Conservation (phyloP, 2,888 invertebrate species). For the Xanthorhoe designata region DNA sequence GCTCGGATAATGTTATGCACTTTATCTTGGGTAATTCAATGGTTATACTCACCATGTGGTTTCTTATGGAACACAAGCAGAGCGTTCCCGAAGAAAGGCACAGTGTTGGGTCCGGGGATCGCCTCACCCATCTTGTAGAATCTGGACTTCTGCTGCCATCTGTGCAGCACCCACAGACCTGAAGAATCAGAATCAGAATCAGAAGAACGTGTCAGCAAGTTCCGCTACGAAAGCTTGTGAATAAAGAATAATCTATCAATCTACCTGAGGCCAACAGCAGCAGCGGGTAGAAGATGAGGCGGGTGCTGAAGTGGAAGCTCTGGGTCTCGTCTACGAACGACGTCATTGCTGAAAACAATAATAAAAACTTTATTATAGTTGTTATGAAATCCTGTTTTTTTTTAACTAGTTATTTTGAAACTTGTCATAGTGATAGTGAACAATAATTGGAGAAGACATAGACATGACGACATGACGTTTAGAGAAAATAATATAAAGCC, state of each 20-base stretch:
- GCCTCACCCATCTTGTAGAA: conserved; percentile 87
- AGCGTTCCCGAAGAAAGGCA: conserved; percentile 90
- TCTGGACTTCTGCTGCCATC: conserved; percentile 81
- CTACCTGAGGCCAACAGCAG: conserved; percentile 52
- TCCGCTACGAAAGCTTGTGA: too few species aligned
- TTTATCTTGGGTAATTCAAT: neutral
- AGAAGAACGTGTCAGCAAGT: too few species aligned
- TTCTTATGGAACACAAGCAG: conserved; percentile 87
- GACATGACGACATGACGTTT: too few species aligned
- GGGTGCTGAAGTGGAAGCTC: conserved; percentile 40
- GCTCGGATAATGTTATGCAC: too few species aligned
- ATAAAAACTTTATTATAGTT: too few species aligned
- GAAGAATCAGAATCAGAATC: too few species aligned
- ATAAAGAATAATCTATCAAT: too few species aligned
- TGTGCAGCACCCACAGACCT: conserved; percentile 66
- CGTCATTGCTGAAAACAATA: conserved; percentile 51
- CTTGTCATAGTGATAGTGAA: too few species aligned
- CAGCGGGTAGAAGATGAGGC: conserved; percentile 60
- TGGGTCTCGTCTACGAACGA: conserved; percentile 47
- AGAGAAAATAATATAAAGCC: too few species aligned
- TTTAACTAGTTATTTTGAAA: too few species aligned
- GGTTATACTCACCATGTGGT: conserved; percentile 81
- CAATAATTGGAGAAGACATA: too few species aligned
- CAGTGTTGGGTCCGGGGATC: conserved; percentile 88
- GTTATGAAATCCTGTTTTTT: too few species aligned